A percentile compares a stretch with the other conserved stretches of the same genome.
These are phyloP conservation scores for Oeneis ivallda DNA, from an alignment of 2,888 invertebrate genomes.

Conservation along the genomic window DNA sequence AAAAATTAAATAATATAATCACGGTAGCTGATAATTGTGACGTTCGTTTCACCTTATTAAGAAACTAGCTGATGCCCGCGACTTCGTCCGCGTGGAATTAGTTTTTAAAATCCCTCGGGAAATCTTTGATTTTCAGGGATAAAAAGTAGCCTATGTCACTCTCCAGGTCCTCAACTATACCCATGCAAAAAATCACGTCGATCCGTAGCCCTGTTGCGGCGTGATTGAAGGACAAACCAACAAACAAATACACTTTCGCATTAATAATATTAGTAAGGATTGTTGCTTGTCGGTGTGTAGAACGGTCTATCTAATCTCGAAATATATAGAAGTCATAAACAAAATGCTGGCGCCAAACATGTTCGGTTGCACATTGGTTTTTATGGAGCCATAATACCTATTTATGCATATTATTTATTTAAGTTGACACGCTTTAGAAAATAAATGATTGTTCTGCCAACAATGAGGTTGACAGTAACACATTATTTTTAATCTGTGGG, in stretches of 20 bases:
- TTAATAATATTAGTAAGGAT: neutral
- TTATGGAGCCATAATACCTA: slow-evolving; percentile 24
- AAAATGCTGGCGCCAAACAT: slow-evolving; percentile 46
- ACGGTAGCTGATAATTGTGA: neutral
- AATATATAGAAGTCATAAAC: slow-evolving; percentile 50
- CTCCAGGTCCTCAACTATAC: no score
- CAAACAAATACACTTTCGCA: no score
- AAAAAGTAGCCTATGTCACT: no score
- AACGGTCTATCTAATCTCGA: slow-evolving; percentile 43
- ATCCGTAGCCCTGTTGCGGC: no score
- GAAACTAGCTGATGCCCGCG: no score
- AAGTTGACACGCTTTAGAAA: slow-evolving; percentile 4
- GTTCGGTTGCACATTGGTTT: slow-evolving; percentile 39
- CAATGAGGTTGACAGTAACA: slow-evolving; percentile 11
- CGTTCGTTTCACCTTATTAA: neutral
- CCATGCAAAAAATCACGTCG: no score
- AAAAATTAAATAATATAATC: no score
- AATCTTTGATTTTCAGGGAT: no score
- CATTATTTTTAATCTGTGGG: slow-evolving; percentile 3
- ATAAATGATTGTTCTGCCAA: slow-evolving; percentile 4
- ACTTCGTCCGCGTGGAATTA: no score
- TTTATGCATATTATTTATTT: slow-evolving; percentile 4
- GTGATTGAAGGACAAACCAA: no score
- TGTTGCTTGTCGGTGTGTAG: slow-evolving; percentile 32
- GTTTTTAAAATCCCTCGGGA: no score